Conservation (phyloP, 2,113 vertebrate species). For the Nestor notabilis region DNA sequence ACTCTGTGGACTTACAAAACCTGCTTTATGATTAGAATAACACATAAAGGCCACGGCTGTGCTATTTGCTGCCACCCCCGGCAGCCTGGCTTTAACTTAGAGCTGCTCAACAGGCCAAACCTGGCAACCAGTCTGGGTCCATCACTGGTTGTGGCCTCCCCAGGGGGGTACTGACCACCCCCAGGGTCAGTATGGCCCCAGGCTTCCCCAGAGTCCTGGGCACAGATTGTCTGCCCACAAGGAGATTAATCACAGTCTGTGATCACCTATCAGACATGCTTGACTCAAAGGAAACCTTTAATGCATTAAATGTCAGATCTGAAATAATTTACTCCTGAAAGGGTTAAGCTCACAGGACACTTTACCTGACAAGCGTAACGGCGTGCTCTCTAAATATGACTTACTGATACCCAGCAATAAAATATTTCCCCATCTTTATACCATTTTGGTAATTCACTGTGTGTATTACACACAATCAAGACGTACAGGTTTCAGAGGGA, state of each 20-base stretch:
- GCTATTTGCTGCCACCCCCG: not conserved
- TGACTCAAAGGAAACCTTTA: not conserved
- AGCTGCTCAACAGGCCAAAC: not conserved
- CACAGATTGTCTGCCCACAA: not conserved
- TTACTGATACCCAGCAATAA: not conserved
- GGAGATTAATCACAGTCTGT: not conserved
- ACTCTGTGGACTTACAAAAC: not conserved
- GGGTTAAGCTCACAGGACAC: not conserved
- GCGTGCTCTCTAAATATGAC: not conserved
- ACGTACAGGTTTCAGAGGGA: slow-evolving; percentile 60
- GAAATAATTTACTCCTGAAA: slow-evolving; percentile 4
- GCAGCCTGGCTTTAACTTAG: not conserved
- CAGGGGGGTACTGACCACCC: accelerated
- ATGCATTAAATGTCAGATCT: not conserved
- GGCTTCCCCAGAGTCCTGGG: not conserved
- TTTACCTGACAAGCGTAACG: not conserved
- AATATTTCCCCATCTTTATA: slow-evolving; percentile 20
- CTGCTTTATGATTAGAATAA: not conserved
- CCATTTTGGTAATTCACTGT: slow-evolving; percentile 67
- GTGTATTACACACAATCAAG: slow-evolving; percentile 65
- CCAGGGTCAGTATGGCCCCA: not conserved
- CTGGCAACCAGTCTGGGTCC: not conserved
- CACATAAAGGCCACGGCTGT: not conserved
- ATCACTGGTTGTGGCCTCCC: not conserved
- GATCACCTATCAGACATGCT: not conserved